phyloP scores from a whole-genome alignment of 2,113 vertebrate genomes.

The Calidris pugnax region DNA sequence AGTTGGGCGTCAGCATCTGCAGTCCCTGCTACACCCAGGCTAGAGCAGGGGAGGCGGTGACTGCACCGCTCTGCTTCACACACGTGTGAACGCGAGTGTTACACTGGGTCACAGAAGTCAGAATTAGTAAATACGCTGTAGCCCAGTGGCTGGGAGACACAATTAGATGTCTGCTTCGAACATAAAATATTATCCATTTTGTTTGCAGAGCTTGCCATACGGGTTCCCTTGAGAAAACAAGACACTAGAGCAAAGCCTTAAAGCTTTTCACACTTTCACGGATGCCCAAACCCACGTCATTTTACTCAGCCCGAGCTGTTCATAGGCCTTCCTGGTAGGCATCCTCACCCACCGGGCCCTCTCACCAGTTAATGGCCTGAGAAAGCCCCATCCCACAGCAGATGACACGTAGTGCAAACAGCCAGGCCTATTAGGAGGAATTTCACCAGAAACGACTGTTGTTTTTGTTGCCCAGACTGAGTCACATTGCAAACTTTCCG shows the following conservation, averaged over 20 bases:
- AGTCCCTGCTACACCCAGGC: neutral
- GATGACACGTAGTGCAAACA: neutral
- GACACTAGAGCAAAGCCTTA: neutral
- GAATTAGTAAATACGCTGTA: neutral
- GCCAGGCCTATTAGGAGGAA: neutral
- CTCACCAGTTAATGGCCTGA: neutral
- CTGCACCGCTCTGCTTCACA: neutral
- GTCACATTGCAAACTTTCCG: neutral
- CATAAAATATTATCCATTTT: neutral
- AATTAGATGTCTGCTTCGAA: slow-evolving; percentile 27
- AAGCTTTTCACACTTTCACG: neutral
- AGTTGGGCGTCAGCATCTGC: neutral
- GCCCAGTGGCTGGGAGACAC: neutral
- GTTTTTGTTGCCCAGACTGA: neutral
- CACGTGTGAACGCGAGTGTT: neutral
- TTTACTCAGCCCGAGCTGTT: neutral
- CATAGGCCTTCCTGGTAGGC: neutral
- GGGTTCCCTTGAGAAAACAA: neutral
- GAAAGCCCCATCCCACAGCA: neutral
- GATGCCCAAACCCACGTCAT: neutral
- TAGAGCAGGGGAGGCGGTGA: neutral
- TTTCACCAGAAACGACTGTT: neutral
- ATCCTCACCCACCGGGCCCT: neutral
- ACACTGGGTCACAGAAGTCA: neutral
- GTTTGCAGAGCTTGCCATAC: neutral